Evolutionary conservation across 1,140 invertebrate species (phyloP).

Genomic region (Diachasma alloeum): DNA sequence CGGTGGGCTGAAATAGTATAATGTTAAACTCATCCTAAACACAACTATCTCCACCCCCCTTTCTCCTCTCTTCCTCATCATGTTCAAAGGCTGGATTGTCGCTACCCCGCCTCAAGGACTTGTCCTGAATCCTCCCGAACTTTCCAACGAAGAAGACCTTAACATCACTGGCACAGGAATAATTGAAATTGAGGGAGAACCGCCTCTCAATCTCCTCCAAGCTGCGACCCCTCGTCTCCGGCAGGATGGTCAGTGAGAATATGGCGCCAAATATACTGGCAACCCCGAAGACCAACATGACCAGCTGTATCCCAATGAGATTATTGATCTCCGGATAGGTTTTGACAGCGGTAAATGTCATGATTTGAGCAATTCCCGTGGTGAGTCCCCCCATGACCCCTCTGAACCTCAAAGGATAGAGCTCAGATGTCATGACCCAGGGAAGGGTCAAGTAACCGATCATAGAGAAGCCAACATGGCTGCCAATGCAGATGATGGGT

Average conservation of each 20-base stretch:
- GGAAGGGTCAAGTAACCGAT: constrained; percentile 77
- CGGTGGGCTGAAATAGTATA: not conserved
- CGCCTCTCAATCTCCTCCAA: constrained; percentile 79
- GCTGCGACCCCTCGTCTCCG: constrained; percentile 82
- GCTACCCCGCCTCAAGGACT: not conserved
- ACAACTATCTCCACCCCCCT: not conserved
- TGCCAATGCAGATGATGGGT: constrained; percentile 71
- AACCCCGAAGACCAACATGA: constrained; percentile 79
- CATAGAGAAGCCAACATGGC: constrained; percentile 78
- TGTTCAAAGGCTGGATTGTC: not conserved
- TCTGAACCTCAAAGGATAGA: constrained; percentile 75
- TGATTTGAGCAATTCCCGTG: constrained; percentile 74
- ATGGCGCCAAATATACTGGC: constrained; percentile 73
- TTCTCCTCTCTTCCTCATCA: not conserved
- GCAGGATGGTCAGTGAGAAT: constrained; percentile 75
- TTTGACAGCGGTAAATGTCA: constrained; percentile 77
- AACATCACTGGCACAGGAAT: not conserved
- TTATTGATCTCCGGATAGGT: constrained; percentile 72
- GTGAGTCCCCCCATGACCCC: constrained; percentile 75
- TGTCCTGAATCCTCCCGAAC: not conserved
- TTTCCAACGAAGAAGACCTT: not conserved
- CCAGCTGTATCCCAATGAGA: constrained; percentile 71
- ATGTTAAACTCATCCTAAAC: not conserved
- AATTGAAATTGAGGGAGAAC: constrained; percentile 56
- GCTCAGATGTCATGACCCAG: constrained; percentile 79